Conservation (phyloP, 2,113 vertebrate species). For the Leptodactylus fuscus region DNA sequence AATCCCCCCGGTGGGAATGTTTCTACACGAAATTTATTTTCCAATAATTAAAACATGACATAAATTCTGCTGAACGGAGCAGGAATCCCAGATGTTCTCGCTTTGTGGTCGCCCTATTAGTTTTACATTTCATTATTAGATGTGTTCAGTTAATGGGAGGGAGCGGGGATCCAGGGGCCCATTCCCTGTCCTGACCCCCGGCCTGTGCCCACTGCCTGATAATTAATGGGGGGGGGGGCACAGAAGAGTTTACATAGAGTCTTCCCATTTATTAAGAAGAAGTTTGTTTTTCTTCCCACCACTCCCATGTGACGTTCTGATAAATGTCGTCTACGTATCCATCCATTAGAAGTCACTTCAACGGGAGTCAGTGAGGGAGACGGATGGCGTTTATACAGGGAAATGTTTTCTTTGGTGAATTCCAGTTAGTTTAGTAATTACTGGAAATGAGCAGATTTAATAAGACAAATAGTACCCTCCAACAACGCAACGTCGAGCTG, state of each 20-base stretch:
- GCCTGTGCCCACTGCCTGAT: too few species aligned
- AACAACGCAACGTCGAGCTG: not conserved
- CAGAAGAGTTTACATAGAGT: not conserved
- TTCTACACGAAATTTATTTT: not conserved
- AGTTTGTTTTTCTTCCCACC: not conserved
- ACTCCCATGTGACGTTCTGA: not conserved
- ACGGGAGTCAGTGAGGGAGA: not conserved
- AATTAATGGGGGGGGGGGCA: too few species aligned
- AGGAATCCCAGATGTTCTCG: slow-evolving; percentile 24
- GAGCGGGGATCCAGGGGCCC: not conserved
- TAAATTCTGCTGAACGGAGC: not conserved
- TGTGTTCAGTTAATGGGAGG: not conserved
- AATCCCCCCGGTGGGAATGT: not conserved
- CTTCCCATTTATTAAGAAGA: not conserved
- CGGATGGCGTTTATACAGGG: not conserved
- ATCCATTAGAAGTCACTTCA: not conserved
- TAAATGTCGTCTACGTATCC: not conserved
- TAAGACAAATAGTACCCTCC: not conserved
- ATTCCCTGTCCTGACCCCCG: not conserved
- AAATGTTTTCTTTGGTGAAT: not conserved
- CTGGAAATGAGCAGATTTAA: not conserved
- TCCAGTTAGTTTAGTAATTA: not conserved
- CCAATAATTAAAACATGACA: slow-evolving; percentile 8
- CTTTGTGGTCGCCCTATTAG: not conserved
- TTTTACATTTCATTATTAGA: not conserved